These are phyloP conservation scores for Piscicola geometra DNA, from an alignment of 2,888 invertebrate species.

Conservation along the genomic window DNA sequence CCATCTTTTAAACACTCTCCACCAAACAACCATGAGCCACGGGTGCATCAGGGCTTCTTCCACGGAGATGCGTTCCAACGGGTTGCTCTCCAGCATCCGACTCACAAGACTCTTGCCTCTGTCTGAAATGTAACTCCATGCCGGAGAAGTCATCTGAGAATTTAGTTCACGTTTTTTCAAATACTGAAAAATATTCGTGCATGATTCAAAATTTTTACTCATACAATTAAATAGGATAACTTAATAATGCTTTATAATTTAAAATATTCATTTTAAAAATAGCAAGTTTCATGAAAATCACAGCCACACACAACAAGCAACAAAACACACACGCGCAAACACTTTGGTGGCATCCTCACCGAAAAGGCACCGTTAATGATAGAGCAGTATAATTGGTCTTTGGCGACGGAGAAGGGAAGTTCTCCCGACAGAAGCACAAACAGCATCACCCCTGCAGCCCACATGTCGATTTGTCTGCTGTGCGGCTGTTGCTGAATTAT, in stretches of 20 bases:
- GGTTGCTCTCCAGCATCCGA: slow-evolving; percentile 86
- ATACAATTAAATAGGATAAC: no score
- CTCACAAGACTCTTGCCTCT: slow-evolving; percentile 89
- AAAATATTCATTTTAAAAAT: background rate
- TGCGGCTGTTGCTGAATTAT: slow-evolving; percentile 78
- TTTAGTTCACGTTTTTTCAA: no score
- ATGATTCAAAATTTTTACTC: no score
- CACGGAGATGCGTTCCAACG: slow-evolving; percentile 84
- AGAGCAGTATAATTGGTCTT: slow-evolving; percentile 82
- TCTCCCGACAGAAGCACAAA: slow-evolving; percentile 89
- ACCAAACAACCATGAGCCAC: slow-evolving; percentile 78
- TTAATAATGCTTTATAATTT: background rate
- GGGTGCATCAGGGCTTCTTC: slow-evolving; percentile 91
- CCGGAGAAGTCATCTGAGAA: slow-evolving; percentile 74
- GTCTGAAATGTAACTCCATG: slow-evolving; percentile 88
- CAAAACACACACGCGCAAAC: background rate
- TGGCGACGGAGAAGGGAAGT: slow-evolving; percentile 82
- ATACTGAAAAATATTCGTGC: no score
- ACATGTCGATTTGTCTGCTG: slow-evolving; percentile 87
- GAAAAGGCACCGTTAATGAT: slow-evolving; percentile 61
- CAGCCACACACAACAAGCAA: background rate
- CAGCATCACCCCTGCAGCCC: slow-evolving; percentile 92
- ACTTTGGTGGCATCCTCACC: slow-evolving; percentile 28
- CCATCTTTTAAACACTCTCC: no score
- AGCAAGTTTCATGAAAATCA: background rate